These are phyloP conservation scores for Pao palembangensis DNA, from an alignment of 2,113 vertebrate genomes.

Conservation along the genomic window DNA sequence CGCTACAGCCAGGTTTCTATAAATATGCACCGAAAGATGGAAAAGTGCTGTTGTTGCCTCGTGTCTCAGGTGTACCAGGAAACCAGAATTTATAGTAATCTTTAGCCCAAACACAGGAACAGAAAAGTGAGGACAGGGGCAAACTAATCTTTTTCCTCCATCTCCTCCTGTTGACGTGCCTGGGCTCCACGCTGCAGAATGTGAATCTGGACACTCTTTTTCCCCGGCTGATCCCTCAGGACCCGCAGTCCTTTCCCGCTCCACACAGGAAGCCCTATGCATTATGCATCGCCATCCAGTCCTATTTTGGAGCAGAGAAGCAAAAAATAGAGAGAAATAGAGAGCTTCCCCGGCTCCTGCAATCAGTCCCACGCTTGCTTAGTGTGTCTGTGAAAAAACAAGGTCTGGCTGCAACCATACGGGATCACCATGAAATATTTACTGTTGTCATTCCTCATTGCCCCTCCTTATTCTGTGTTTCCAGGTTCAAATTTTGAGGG, in stretches of 20 bases:
- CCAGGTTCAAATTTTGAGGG: slow-evolving; percentile 38
- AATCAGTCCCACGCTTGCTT: slow-evolving; percentile 56
- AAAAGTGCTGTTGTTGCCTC: not conserved
- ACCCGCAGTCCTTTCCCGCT: slow-evolving; percentile 58
- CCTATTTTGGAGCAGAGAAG: slow-evolving; percentile 58
- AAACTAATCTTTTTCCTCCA: slow-evolving; percentile 27
- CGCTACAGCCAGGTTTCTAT: not conserved
- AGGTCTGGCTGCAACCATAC: slow-evolving; percentile 53
- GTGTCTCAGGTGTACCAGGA: not conserved
- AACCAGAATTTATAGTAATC: not conserved
- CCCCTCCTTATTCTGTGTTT: slow-evolving; percentile 24
- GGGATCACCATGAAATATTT: slow-evolving; percentile 72
- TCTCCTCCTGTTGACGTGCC: slow-evolving; percentile 4
- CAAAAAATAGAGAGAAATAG: slow-evolving; percentile 49
- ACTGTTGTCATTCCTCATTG: slow-evolving; percentile 41
- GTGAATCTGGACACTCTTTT: slow-evolving; percentile 56
- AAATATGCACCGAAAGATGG: not conserved
- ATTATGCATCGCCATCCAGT: slow-evolving; percentile 63
- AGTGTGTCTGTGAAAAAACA: slow-evolving; percentile 57
- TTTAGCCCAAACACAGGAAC: slow-evolving; percentile 11
- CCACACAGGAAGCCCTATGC: slow-evolving; percentile 61
- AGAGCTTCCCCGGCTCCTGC: slow-evolving; percentile 51
- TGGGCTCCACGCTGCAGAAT: slow-evolving; percentile 27
- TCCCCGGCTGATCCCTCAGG: slow-evolving; percentile 52
- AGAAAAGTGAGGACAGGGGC: not conserved